These are phyloP conservation scores for Enoplosus armatus DNA, from an alignment of 2,797 vertebrate genomes.

Conservation along the genomic window DNA sequence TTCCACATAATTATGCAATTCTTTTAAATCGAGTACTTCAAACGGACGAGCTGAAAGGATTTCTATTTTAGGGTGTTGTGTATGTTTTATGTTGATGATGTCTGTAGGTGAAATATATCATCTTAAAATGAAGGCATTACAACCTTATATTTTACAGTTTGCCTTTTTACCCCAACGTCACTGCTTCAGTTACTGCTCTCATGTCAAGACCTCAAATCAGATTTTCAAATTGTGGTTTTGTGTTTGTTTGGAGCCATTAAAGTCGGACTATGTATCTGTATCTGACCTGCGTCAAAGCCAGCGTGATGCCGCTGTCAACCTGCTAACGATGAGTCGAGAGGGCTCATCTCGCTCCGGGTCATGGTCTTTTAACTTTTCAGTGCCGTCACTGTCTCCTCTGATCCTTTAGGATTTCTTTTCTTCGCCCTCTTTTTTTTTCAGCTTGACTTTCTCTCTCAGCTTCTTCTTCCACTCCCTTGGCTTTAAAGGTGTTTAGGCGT, in stretches of 20 bases:
- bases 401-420: conserved; percentile 6
- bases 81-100: neutral
- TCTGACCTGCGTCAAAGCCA: neutral
- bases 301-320: neutral
- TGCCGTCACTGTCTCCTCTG: conserved; percentile 2
- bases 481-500: conserved; percentile 60
- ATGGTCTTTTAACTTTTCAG: conserved; percentile 17
- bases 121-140: neutral
- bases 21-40: neutral
- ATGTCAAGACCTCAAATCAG: neutral
- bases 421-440: conserved; percentile 23
- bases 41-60: neutral
- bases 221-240: neutral
- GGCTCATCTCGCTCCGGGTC: neutral
- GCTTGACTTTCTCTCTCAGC: conserved; percentile 28
- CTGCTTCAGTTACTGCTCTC: neutral
- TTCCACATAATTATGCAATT: neutral
- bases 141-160: neutral
- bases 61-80: neutral
- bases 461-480: conserved; percentile 11
- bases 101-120: neutral
- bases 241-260: neutral
- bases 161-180: no score
- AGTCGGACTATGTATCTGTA: neutral
- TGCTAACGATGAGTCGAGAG: neutral